Evolutionary conservation across 2,113 vertebrate species (phyloP), one percentile per base, ranked within the genome.

Genomic region (Cyprinodon brontotheroides): DNA sequence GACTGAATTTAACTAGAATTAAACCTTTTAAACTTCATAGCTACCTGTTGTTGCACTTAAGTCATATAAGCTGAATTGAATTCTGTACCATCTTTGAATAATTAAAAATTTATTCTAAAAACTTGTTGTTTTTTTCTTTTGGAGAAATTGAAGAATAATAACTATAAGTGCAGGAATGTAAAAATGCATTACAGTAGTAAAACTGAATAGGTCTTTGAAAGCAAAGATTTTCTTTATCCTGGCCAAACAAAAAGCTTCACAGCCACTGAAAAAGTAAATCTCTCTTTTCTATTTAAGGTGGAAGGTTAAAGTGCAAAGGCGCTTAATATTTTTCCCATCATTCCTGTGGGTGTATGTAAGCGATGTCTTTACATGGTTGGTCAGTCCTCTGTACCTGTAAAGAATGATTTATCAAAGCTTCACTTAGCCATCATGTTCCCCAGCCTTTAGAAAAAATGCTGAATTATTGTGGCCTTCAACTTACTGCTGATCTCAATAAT

Each of bases 171-270:
- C 65, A 70, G 37, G 75, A 71, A 71, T 74, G 62, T 80, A 7
- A 57, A 80, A 95, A 94, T 93, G 91, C 94, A 92, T 94, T 93
- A 94, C 74, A 15, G 22, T 66, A 37, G 29, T 74, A 75, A 70
- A 60, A 83, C 65, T 79, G 78, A 88, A 78, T 71, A 78, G 74
- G 80, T 81, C 82, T 95, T 91, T 92, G 93, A 88, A 93, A 92
- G 91, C 2, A 14, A 37, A 36, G 41, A 38, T 4, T 43, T 75
- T 45, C 43, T 70, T 62, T 65, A 73, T 65, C 12, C 62, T 47
- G 45, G 62, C 50, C 36, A 63, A 73, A 80, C 37, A 69, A 48
- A 57, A 61, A 84, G 62, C 40, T 20, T 48, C 63, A 70, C 74
- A 57, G 17, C 20, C 0, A 57, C n/a, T 8, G 17, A 57, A 0